These are phyloP conservation scores for Lepidotrigona ventralis DNA, from an alignment of 1,140 invertebrate genomes.

Conservation along the genomic window DNA sequence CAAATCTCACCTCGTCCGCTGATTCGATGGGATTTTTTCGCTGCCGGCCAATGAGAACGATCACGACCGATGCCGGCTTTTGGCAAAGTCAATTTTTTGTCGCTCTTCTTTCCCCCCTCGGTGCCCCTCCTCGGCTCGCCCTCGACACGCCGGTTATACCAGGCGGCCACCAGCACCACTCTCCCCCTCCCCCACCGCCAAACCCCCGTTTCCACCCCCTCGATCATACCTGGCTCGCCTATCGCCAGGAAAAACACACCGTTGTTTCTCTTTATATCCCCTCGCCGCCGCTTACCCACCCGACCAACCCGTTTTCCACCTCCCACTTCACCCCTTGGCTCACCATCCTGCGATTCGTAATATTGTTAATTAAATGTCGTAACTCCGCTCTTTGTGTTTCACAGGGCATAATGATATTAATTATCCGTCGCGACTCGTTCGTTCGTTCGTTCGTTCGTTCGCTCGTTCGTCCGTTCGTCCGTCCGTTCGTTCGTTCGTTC, in stretches of 20 bases:
- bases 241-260: slow-evolving; percentile 50
- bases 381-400: slow-evolving; percentile 51
- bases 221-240: slow-evolving; percentile 49
- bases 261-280: slow-evolving; percentile 53
- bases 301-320: neutral
- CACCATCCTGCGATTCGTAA: slow-evolving; percentile 34
- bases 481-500: slow-evolving; percentile 19
- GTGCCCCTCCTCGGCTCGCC: slow-evolving; percentile 15
- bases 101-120: slow-evolving; percentile 61
- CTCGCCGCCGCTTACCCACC: neutral
- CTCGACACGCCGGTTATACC: slow-evolving; percentile 42
- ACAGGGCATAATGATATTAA: slow-evolving; percentile 51
- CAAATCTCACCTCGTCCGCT: slow-evolving; percentile 76
- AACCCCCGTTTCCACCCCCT: slow-evolving; percentile 12
- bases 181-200: too few relatives aligned
- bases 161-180: neutral
- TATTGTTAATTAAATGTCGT: slow-evolving; percentile 56
- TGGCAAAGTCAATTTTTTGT: slow-evolving; percentile 70
- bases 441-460: slow-evolving; percentile 29
- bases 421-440: slow-evolving; percentile 45
- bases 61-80: slow-evolving; percentile 70
- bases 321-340: neutral
- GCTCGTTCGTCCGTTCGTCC: slow-evolving; percentile 19
- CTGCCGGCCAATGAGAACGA: slow-evolving; percentile 77
- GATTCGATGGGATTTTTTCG: slow-evolving; percentile 79